These are phyloP conservation scores for Ceratina calcarata DNA, from an alignment of 1,140 invertebrate genomes.

Conservation along the genomic window DNA sequence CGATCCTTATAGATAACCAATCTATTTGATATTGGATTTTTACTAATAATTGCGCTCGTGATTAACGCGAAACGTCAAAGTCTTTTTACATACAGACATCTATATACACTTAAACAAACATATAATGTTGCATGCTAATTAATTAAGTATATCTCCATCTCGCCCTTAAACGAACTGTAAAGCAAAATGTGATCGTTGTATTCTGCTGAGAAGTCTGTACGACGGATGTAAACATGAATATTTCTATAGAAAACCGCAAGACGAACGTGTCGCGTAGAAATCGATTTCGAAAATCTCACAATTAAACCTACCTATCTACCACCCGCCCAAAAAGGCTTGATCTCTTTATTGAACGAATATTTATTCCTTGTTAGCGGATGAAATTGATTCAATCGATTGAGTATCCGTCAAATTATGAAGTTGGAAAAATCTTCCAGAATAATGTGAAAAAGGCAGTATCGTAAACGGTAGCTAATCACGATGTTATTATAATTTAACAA, in stretches of 20 bases:
- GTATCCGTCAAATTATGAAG: constrained; percentile 11
- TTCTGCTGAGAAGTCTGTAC: neutral
- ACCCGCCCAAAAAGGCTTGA: neutral
- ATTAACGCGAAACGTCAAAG: no score
- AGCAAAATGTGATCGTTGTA: constrained; percentile 3
- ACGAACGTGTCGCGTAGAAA: no score
- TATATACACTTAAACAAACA: constrained; percentile 6
- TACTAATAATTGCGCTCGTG: constrained; percentile 24
- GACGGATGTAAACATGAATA: neutral
- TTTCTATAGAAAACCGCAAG: no score
- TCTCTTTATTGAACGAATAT: neutral
- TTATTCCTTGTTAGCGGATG: no score
- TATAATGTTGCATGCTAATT: constrained; percentile 33
- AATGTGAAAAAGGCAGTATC: constrained; percentile 36
- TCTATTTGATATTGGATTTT: constrained; percentile 48
- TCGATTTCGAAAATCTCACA: neutral
- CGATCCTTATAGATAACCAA: constrained; percentile 20
- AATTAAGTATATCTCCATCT: constrained; percentile 25
- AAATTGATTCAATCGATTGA: no score
- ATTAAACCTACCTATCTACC: no score
- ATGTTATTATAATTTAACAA: constrained; percentile 26
- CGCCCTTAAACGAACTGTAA: constrained; percentile 10
- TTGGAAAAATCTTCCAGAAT: no score
- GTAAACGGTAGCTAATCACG: constrained; percentile 36
- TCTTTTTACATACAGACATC: neutral